A percentile compares a stretch with the other conserved stretches of the same genome.
phyloP scores from a whole-genome alignment of 2,113 vertebrate species.

The Pantherophis guttatus region DNA sequence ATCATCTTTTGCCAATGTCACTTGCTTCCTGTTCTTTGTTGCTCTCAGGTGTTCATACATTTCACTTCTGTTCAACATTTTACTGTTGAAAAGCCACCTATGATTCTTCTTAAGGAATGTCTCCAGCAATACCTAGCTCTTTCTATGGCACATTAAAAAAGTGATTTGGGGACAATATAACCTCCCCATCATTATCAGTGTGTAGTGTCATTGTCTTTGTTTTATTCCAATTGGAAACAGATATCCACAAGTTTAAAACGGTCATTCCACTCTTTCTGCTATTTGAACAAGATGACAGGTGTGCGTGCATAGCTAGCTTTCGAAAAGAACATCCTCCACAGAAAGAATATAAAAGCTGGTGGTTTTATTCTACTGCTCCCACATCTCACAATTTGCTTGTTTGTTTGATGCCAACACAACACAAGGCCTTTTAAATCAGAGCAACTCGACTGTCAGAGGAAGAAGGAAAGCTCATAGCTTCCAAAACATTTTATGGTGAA shows the following conservation, averaged over 20 bases:
- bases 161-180: not conserved
- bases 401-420: not conserved
- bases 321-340: not conserved
- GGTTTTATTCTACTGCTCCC: not conserved
- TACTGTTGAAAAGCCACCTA: not conserved
- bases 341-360: not conserved
- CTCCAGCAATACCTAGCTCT: not conserved
- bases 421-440: not conserved
- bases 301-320: not conserved
- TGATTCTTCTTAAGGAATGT: not conserved
- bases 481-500: not conserved
- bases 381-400: not conserved
- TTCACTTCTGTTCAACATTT: not conserved
- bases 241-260: not conserved
- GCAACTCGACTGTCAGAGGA: not conserved
- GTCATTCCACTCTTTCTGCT: not conserved
- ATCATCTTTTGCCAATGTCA: not conserved
- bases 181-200: not conserved
- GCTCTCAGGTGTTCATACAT: not conserved
- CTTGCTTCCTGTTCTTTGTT: not conserved
- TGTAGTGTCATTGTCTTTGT: not conserved
- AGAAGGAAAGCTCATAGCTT: not conserved
- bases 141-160: not conserved
- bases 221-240: not conserved
- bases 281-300: not conserved